Evolutionary conservation across 2,113 vertebrate genomes (phyloP).

Genomic region (Chunga burmeisteri): DNA sequence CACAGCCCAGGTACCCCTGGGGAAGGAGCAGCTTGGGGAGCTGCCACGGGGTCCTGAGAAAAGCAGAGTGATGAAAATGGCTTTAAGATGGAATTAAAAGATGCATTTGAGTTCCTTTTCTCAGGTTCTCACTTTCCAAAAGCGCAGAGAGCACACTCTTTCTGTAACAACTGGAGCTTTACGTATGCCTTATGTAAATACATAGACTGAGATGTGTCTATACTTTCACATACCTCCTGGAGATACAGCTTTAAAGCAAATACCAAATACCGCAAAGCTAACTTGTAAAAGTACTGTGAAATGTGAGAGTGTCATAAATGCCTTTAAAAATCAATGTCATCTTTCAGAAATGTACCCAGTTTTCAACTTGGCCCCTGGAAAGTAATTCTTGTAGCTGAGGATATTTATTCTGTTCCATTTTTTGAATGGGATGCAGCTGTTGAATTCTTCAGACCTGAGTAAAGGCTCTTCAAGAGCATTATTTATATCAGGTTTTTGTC

Average conservation of each 20-base stretch:
- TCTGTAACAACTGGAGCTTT: neutral
- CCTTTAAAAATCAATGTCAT: neutral
- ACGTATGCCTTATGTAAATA: accelerated
- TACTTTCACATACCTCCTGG: neutral
- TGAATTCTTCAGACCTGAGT: slow-evolving; percentile 54
- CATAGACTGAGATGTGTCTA: neutral
- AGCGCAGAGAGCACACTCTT: neutral
- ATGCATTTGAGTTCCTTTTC: neutral
- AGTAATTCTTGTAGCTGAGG: neutral
- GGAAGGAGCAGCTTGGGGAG: neutral
- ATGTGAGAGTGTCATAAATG: neutral
- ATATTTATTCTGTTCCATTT: slow-evolving; percentile 31
- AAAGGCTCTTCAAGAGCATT: slow-evolving; percentile 27
- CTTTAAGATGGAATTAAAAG: neutral
- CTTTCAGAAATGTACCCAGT: neutral
- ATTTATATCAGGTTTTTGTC: neutral
- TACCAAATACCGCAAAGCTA: neutral
- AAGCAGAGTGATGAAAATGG: neutral
- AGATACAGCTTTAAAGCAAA: neutral
- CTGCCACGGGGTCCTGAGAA: neutral
- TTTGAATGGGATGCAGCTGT: slow-evolving; percentile 62
- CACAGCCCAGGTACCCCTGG: neutral
- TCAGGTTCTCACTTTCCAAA: neutral
- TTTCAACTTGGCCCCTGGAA: slow-evolving; percentile 8
- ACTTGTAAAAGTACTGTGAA: neutral